phyloP scores from a whole-genome alignment of 2,888 invertebrate genomes.

The Unio delphinus region DNA sequence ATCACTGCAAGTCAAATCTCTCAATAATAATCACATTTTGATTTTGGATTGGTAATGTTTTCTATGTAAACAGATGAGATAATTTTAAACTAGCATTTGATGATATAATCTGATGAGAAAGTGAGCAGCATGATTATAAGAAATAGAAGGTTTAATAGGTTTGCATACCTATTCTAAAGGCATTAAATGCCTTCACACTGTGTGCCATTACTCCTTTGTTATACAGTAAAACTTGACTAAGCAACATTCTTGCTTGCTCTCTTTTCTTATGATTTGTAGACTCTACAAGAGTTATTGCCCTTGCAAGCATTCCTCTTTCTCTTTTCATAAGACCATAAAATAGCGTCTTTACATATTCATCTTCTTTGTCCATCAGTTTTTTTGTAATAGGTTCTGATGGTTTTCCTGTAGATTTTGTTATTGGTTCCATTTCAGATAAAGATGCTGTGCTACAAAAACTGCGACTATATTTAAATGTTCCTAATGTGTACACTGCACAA shows the following conservation, averaged over 20 bases:
- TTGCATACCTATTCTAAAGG: conserved; percentile 71
- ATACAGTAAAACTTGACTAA: conserved; percentile 64
- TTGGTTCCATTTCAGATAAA: no score
- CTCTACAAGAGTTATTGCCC: conserved; percentile 74
- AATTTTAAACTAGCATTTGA: no score
- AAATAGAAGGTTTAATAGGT: background rate
- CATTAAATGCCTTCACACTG: conserved; percentile 33
- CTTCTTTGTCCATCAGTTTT: conserved; percentile 7
- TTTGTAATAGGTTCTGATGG: background rate
- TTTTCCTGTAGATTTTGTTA: no score
- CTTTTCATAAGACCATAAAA: conserved; percentile 54
- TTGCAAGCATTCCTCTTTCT: conserved; percentile 71
- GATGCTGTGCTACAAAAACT: no score
- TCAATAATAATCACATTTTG: no score
- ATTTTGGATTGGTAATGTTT: no score
- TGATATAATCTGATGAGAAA: no score
- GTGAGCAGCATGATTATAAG: no score
- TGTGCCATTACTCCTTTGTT: conserved; percentile 40
- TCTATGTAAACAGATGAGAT: no score
- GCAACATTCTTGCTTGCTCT: conserved; percentile 69
- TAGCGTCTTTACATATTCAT: conserved; percentile 15
- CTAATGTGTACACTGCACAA: no score
- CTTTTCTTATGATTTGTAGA: conserved; percentile 71
- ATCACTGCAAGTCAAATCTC: no score
- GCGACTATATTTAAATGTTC: no score